phyloP scores from a whole-genome alignment of 1,140 invertebrate species.

The Drosophila miranda region DNA sequence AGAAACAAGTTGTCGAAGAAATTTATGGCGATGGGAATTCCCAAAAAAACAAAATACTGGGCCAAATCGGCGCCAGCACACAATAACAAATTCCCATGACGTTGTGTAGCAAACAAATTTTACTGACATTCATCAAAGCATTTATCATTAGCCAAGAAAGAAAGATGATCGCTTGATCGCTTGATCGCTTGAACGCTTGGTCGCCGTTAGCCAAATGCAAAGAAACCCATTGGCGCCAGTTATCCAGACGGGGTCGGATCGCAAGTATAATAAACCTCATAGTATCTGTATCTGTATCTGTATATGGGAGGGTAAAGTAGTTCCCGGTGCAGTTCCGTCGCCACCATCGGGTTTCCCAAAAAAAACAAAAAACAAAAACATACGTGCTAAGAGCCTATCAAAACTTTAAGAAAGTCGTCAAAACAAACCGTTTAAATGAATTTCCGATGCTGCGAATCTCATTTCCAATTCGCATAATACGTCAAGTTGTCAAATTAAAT shows the following conservation, averaged over 20 bases:
- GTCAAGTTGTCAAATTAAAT: constrained; percentile 66
- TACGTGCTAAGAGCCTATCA: constrained; percentile 49
- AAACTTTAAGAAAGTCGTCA: constrained; percentile 61
- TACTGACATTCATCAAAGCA: constrained; percentile 47
- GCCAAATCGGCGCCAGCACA: constrained; percentile 31
- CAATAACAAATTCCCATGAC: constrained; percentile 69
- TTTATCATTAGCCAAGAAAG: constrained; percentile 69
- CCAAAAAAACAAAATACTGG: constrained; percentile 61
- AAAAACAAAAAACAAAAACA: constrained; percentile 41
- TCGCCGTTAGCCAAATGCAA: constrained; percentile 36
- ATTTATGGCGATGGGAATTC: constrained; percentile 65
- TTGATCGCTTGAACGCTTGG: constrained; percentile 39
- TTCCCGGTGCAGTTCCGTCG: constrained; percentile 21
- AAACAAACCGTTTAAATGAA: constrained; percentile 59
- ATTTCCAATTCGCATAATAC: constrained; percentile 35
- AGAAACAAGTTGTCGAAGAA: constrained; percentile 53
- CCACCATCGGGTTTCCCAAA: constrained; percentile 51
- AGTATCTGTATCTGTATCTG: neutral
- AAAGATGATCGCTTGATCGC: constrained; percentile 43
- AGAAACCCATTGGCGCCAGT: constrained; percentile 64
- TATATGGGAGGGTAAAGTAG: constrained; percentile 9
- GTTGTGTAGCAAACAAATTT: constrained; percentile 66
- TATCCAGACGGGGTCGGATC: constrained; percentile 46
- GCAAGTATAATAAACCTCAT: neutral
- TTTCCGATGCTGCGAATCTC: constrained; percentile 22